Percentiles rank a stretch among this genome's conserved stretches.
Conservation (phyloP, 1,140 invertebrate species). For the Eurosta solidaginis region DNA sequence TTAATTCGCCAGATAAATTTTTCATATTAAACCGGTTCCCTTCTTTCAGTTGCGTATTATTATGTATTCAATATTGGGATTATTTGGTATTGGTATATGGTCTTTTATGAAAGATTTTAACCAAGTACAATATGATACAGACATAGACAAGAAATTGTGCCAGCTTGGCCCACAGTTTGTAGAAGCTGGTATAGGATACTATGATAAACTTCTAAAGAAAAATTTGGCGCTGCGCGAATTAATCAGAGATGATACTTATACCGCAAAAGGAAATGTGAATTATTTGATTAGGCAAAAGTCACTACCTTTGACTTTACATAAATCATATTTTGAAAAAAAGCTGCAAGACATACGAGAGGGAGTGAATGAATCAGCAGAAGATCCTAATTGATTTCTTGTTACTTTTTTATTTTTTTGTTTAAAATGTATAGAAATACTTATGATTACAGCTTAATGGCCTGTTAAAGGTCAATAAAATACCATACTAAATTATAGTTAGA, state of each 20-base stretch:
- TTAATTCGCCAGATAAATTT: not conserved
- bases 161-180: constrained; percentile 66
- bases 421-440: not conserved
- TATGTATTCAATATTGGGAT: constrained; percentile 65
- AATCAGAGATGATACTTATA: constrained; percentile 67
- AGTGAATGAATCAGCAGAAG: not conserved
- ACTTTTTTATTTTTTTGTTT: not conserved
- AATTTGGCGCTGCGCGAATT: constrained; percentile 74
- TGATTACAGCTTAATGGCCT: not conserved
- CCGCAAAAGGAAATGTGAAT: constrained; percentile 71
- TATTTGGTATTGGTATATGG: constrained; percentile 68
- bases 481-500: not conserved
- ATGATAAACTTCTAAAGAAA: constrained; percentile 71
- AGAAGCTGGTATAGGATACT: constrained; percentile 75
- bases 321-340: constrained; percentile 61
- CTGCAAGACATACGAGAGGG: constrained; percentile 43
- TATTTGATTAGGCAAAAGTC: constrained; percentile 67
- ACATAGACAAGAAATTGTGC: constrained; percentile 67
- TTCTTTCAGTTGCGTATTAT: constrained; percentile 59
- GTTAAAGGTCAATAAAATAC: not conserved
- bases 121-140: constrained; percentile 66
- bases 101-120: constrained; percentile 68
- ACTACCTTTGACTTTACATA: constrained; percentile 67
- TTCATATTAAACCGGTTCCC: not conserved
- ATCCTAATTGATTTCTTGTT: not conserved